Evolutionary conservation across 30 jellyfish, hydroid and myxozoan species (phyloP).

Genomic region (Morbakka virulenta): DNA sequence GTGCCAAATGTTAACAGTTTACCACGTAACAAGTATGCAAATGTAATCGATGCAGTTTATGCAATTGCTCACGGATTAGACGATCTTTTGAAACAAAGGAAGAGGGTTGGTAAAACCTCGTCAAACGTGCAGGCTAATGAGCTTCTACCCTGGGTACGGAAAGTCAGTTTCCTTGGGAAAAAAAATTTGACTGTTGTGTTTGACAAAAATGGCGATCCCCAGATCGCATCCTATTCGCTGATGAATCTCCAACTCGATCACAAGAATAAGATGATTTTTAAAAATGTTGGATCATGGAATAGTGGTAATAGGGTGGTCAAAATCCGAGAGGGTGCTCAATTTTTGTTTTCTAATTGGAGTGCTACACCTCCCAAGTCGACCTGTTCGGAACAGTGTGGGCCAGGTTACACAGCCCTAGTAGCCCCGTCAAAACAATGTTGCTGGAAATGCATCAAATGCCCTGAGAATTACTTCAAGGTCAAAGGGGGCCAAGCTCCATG

Average conservation of each 20-base stretch:
- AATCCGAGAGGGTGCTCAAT: not conserved
- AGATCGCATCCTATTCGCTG: constrained; percentile 91
- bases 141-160: constrained; percentile 42
- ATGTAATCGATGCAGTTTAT: constrained; percentile 91
- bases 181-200: constrained; percentile 58
- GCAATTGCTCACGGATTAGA: constrained; percentile 91
- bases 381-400: constrained; percentile 77
- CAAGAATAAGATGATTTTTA: constrained; percentile 6
- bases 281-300: constrained; percentile 78
- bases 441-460: constrained; percentile 97
- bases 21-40: constrained; percentile 77
- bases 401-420: constrained; percentile 71
- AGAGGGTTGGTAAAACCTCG: not conserved
- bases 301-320: constrained; percentile 40
- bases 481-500: constrained; percentile 52
- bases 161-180: constrained; percentile 76
- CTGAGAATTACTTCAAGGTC: constrained; percentile 63
- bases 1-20: constrained; percentile 20
- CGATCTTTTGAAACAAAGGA: not conserved
- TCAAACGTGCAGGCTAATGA: not conserved
- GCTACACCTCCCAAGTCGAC: constrained; percentile 71
- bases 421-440: constrained; percentile 84
- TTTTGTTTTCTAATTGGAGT: constrained; percentile 66
- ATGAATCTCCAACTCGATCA: constrained; percentile 64
- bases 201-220: constrained; percentile 88